Base-by-base conservation (phyloP, 2,113 vertebrate genomes). In the Pholis gunnellus region DNA sequence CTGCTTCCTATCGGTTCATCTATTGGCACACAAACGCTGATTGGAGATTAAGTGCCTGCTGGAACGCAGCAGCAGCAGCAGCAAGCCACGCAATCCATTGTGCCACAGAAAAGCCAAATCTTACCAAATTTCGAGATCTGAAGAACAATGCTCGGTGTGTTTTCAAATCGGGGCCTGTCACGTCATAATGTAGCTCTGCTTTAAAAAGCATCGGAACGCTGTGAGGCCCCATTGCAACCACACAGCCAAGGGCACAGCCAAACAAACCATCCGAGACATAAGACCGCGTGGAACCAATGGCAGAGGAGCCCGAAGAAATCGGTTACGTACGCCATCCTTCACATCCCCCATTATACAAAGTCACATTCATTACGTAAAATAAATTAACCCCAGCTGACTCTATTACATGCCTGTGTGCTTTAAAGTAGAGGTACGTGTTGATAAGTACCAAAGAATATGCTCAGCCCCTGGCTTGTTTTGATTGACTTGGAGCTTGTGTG, bases 281-380 rank as follows among this genome's bases (percentile, higher is more conserved):
- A 54, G 34, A 44, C 20, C 18, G 9, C 18, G 54, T 48, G 52
- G 69, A 6, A 29, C 67, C 57, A 15, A 20, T 8, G 9, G 22
- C 63, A 1, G 29, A 44, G 34, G 7, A 65, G 69, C 72, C 25
- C 18, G 18, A 29, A 72, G 25, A 54, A 67, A 85, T 42, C 15
- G 1, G 57, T 72, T 42, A 20, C 2, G 38, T 68, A 42, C n/a
- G 72, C 67, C 60, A 20, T 48, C 66, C 78, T 78, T 76, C 82
- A 60, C 10, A 31, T 82, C 60, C 64, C 71, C 14, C n/a, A 68
- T 34, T 66, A 73, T 20, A 31, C 73, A 90, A 82, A 52, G 86
- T 81, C 83, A 84, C 85, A 84, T 74, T 91, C 81, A 88, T 88
- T 82, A 86, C 27, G 22, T 63, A 42, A 80, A 87, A 79, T 79